Evolutionary conservation across 2,888 invertebrate genomes (phyloP).

Genomic region (Ctenicera cuprea): DNA sequence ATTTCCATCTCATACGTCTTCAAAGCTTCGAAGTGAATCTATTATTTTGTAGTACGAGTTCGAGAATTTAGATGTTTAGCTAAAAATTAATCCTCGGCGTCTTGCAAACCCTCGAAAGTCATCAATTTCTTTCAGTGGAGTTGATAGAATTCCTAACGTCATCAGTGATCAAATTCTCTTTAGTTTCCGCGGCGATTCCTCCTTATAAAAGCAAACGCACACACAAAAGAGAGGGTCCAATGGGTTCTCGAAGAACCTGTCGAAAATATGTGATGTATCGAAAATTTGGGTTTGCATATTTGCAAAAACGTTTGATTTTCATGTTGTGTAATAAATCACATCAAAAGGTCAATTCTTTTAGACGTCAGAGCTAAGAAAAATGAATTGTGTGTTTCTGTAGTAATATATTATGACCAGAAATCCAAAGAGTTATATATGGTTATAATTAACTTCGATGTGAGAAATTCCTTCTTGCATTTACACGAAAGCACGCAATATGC

Average conservation of each 20-base stretch:
- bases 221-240: background rate
- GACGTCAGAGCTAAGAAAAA: constrained; percentile 40
- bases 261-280: constrained; percentile 23
- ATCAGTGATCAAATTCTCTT: constrained; percentile 11
- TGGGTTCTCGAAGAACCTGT: constrained; percentile 5
- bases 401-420: constrained; percentile 25
- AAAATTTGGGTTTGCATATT: constrained; percentile 31
- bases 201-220: constrained; percentile 13
- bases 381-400: constrained; percentile 32
- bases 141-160: constrained; percentile 11
- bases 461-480: constrained; percentile 17
- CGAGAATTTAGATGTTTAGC: constrained; percentile 1
- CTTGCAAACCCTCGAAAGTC: background rate
- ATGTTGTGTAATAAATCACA: constrained; percentile 33
- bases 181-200: constrained; percentile 10
- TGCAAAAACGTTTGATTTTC: constrained; percentile 25
- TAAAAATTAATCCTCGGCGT: constrained; percentile 1
- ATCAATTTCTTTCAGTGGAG: constrained; percentile 7
- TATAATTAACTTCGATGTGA: constrained; percentile 35
- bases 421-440: constrained; percentile 41
- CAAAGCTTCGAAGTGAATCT: background rate
- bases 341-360: constrained; percentile 35
- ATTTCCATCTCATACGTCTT: constrained; percentile 9
- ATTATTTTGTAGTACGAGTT: background rate
- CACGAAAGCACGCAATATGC: constrained; percentile 46